phyloP scores from a whole-genome alignment of 2,888 invertebrate species.

The Formica aserva region DNA sequence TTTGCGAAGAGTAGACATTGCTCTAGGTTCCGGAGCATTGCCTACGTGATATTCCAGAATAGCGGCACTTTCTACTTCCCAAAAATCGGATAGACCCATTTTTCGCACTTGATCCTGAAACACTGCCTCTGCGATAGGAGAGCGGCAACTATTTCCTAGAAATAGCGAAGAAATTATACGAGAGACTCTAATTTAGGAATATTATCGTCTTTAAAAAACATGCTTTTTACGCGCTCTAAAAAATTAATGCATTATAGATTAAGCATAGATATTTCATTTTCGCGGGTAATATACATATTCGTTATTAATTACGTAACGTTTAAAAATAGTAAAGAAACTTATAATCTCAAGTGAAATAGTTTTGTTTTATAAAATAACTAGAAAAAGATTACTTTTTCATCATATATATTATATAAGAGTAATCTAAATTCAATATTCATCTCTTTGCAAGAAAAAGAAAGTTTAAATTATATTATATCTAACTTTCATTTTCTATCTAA shows the following conservation, averaged over 20 bases:
- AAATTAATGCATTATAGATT: too few species aligned
- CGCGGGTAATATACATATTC: neutral
- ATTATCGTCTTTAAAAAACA: neutral
- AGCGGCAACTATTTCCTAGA: conserved; percentile 88
- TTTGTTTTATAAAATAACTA: neutral
- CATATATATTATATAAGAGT: neutral
- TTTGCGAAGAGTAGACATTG: conserved; percentile 90
- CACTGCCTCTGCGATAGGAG: conserved; percentile 97
- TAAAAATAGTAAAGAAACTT: conserved; percentile 1
- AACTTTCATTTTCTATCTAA: neutral
- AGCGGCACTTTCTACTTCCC: conserved; percentile 96
- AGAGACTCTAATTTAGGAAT: neutral
- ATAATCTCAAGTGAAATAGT: conserved; percentile 20
- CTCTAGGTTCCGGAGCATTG: conserved; percentile 92
- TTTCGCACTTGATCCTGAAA: conserved; percentile 91
- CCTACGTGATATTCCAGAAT: conserved; percentile 95
- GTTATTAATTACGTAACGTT: conserved; percentile 20
- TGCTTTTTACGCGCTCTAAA: too few species aligned
- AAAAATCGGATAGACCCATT: conserved; percentile 88
- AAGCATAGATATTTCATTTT: neutral
- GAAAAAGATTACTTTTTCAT: neutral
- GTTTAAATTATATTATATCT: neutral
- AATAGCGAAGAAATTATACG: neutral
- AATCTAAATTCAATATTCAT: neutral
- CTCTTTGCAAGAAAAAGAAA: neutral